Evolutionary conservation across 1,140 invertebrate species (phyloP).

Genomic region (Delia radicum): DNA sequence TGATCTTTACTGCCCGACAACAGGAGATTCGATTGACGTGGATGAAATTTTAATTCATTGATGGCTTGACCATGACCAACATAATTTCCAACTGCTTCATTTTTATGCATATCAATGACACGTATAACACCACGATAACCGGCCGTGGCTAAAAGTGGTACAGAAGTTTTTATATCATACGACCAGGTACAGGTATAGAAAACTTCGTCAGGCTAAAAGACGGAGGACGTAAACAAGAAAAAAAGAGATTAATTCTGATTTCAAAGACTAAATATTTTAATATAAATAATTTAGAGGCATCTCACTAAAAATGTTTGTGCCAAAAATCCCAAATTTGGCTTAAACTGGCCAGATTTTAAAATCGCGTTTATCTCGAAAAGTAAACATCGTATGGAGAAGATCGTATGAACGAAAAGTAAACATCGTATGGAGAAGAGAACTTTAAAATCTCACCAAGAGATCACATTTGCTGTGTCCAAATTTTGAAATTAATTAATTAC

Average conservation of each 20-base stretch:
- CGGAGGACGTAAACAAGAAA: too few relatives aligned
- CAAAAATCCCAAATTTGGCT: too few relatives aligned
- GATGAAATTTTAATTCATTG: conserved; percentile 94
- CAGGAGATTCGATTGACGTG: conserved; percentile 83
- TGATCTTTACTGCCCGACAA: conserved; percentile 96
- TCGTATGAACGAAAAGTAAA: too few relatives aligned
- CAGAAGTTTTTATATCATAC: conserved; percentile 77
- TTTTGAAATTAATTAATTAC: too few relatives aligned
- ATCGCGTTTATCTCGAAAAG: too few relatives aligned
- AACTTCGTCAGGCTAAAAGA: conserved; percentile 79
- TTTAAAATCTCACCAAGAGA: too few relatives aligned
- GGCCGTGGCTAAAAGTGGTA: conserved; percentile 85
- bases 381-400: too few relatives aligned
- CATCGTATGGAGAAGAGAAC: too few relatives aligned
- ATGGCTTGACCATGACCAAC: conserved; percentile 86
- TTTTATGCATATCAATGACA: conserved; percentile 79
- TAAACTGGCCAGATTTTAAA: too few relatives aligned
- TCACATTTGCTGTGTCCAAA: too few relatives aligned
- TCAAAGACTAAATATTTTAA: neutral
- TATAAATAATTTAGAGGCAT: neutral
- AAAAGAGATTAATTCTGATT: neutral
- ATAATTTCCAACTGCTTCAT: conserved; percentile 86
- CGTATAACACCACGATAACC: conserved; percentile 88
- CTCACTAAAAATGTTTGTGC: too few relatives aligned
- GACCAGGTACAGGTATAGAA: conserved; percentile 98